phyloP scores from a whole-genome alignment of 2,888 invertebrate genomes.

The Dicycla oo region DNA sequence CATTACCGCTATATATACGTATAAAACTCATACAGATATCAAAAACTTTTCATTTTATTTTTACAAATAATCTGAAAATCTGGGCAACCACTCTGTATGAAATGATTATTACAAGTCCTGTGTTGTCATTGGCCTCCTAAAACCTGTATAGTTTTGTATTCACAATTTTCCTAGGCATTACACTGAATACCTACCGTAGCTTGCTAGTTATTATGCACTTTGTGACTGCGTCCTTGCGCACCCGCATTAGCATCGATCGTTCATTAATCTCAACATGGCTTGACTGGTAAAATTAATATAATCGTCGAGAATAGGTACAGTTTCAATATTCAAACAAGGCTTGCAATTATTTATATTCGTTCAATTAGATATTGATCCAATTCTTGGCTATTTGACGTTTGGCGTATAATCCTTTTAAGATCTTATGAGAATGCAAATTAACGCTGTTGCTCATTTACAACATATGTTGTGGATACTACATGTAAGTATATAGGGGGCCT shows the following conservation, averaged over 20 bases:
- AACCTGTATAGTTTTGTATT: conserved; percentile 30
- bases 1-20: not conserved
- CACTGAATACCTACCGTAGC: conserved; percentile 20
- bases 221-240: conserved; percentile 62
- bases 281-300: conserved; percentile 53
- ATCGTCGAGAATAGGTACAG: conserved; percentile 20
- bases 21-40: not conserved
- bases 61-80: not conserved
- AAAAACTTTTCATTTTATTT: not conserved
- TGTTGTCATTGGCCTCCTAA: conserved; percentile 18
- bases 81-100: not conserved
- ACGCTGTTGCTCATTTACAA: conserved; percentile 1
- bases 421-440: not conserved
- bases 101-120: not conserved
- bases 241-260: conserved; percentile 62
- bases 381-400: conserved; percentile 10
- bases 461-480: too few relatives aligned
- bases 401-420: not conserved
- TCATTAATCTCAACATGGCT: conserved; percentile 65
- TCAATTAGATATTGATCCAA: conserved; percentile 8
- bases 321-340: conserved; percentile 12
- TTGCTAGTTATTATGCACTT: conserved; percentile 56
- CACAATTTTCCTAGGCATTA: conserved; percentile 35
- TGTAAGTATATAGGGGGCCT: too few relatives aligned
- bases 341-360: not conserved